Conservation (phyloP, 2,888 invertebrate genomes). For the Ennomos quercinarius region DNA sequence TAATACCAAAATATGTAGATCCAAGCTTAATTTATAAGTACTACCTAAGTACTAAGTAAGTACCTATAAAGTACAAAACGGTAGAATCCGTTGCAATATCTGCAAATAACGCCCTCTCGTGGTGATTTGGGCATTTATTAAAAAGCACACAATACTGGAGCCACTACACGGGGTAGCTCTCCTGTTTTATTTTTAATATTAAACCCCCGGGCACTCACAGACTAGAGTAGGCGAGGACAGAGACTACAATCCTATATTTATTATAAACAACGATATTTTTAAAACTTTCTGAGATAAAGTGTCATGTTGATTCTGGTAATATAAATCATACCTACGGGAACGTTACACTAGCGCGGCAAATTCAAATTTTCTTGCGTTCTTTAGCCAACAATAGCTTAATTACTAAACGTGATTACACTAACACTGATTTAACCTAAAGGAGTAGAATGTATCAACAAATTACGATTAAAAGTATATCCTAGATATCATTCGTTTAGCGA, state of each 20-base stretch:
- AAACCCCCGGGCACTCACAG: conserved; percentile 69
- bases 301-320: too few species aligned
- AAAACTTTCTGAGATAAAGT: not conserved
- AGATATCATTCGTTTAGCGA: too few species aligned
- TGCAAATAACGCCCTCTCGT: conserved; percentile 64
- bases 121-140: conserved; percentile 81
- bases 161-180: conserved; percentile 75
- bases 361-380: too few species aligned
- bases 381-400: too few species aligned
- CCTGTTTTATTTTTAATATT: conserved; percentile 83
- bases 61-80: conserved; percentile 13
- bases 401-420: too few species aligned
- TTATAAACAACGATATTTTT: not conserved
- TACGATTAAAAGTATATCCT: too few species aligned
- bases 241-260: conserved; percentile 32
- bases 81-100: conserved; percentile 50
- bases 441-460: too few species aligned
- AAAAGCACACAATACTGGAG: conserved; percentile 77
- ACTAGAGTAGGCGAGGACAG: conserved; percentile 56
- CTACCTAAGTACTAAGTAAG: conserved; percentile 2
- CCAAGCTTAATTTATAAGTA: conserved; percentile 2
- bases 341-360: too few species aligned
- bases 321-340: too few species aligned
- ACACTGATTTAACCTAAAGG: too few species aligned
- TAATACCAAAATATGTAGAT: too few species aligned